Conservation (phyloP, 2,797 vertebrate genomes). For the Lacerta bilineata region DNA sequence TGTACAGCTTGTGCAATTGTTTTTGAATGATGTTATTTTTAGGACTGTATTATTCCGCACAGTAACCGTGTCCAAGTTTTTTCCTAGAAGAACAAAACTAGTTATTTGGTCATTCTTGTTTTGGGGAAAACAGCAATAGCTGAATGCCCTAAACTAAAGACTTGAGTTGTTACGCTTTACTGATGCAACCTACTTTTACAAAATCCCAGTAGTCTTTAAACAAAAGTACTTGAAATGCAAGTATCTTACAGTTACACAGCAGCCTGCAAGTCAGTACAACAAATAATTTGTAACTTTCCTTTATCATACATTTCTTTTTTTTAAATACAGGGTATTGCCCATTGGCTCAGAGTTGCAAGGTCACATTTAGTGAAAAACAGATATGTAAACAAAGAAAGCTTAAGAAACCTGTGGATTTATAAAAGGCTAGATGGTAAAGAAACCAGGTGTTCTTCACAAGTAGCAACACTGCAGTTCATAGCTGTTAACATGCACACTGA, state of each 20-base stretch:
- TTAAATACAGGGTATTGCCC: slow-evolving; percentile 50
- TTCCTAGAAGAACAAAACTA: not conserved
- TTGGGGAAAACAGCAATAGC: not conserved
- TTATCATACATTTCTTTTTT: slow-evolving; percentile 54
- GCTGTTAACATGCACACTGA: slow-evolving; percentile 51
- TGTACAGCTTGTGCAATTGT: not conserved
- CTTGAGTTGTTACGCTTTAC: not conserved
- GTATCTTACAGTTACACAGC: not conserved
- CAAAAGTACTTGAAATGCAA: not conserved
- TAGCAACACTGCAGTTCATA: slow-evolving; percentile 36
- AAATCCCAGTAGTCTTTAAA: not conserved
- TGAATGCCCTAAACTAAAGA: not conserved
- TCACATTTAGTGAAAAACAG: slow-evolving; percentile 52
- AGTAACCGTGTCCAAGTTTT: not conserved
- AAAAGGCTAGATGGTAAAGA: slow-evolving; percentile 46
- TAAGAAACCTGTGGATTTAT: slow-evolving; percentile 50
- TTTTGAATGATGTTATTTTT: not conserved
- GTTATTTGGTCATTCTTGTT: not conserved
- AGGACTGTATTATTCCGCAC: not conserved
- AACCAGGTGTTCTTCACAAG: slow-evolving; percentile 51
- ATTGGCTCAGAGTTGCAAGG: slow-evolving; percentile 55
- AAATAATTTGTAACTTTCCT: slow-evolving; percentile 49
- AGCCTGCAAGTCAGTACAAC: slow-evolving; percentile 47
- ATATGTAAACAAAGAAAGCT: slow-evolving; percentile 32
- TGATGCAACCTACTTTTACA: not conserved